These are phyloP conservation scores for Dufourea novaeangliae DNA, from an alignment of 1,140 invertebrate species.

Conservation along the genomic window DNA sequence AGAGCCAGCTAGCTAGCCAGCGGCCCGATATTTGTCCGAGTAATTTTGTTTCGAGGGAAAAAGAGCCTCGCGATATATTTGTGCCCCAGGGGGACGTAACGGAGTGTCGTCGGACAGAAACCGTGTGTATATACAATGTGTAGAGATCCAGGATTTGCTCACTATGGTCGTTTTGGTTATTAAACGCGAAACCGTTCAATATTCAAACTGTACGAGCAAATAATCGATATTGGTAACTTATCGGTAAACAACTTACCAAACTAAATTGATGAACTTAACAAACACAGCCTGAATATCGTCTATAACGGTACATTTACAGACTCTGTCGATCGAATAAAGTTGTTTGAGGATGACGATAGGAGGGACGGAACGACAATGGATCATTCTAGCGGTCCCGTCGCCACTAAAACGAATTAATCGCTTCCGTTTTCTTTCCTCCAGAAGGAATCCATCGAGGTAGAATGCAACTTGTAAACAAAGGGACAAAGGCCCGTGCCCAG, in stretches of 20 bases:
- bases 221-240: too few species aligned
- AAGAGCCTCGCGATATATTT: constrained; percentile 55
- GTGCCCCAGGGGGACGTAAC: constrained; percentile 24
- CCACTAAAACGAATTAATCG: constrained; percentile 10
- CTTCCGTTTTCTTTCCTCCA: constrained; percentile 33
- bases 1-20: too few species aligned
- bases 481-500: constrained; percentile 24
- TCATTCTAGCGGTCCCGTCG: not conserved
- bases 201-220: too few species aligned
- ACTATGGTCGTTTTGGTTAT: constrained; percentile 15
- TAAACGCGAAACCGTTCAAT: too few species aligned
- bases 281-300: too few species aligned
- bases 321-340: too few species aligned
- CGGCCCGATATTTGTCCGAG: constrained; percentile 63
- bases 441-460: constrained; percentile 13
- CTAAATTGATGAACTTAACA: too few species aligned
- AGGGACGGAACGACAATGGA: not conserved
- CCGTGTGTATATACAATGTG: not conserved
- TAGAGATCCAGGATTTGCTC: constrained; percentile 23
- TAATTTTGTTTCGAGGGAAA: constrained; percentile 54
- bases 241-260: too few species aligned
- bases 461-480: constrained; percentile 50
- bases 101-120: constrained; percentile 38
- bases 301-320: too few species aligned
- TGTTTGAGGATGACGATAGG: not conserved